Conservation (phyloP, 2,113 vertebrate species). For the Mustela lutreola region DNA sequence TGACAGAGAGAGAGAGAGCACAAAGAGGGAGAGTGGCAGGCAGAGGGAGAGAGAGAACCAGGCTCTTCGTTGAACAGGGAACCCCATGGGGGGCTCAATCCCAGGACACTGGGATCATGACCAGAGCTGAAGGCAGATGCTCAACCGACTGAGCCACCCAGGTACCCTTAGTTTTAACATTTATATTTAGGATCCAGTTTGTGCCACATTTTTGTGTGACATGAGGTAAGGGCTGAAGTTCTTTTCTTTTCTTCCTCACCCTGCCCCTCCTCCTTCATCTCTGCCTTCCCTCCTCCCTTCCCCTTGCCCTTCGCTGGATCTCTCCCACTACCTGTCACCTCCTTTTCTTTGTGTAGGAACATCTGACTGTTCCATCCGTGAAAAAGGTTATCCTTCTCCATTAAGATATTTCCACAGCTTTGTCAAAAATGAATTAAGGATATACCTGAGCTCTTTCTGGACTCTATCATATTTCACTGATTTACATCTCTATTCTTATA, state of each 20-base stretch:
- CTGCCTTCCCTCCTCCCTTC: background rate
- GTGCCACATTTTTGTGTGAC: background rate
- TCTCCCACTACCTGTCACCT: background rate
- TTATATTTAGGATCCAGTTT: background rate
- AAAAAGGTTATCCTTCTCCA: background rate
- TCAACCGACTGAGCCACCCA: too few species aligned
- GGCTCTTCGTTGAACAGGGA: too few species aligned
- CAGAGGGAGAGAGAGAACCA: too few species aligned
- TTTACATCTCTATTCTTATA: background rate
- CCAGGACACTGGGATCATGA: too few species aligned
- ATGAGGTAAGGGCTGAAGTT: background rate
- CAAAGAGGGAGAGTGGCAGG: too few species aligned
- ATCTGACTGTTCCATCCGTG: background rate
- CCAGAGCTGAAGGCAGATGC: too few species aligned
- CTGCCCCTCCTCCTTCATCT: background rate
- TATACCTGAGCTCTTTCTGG: background rate
- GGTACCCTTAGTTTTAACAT: too few species aligned
- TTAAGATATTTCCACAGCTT: background rate
- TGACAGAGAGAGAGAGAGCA: too few species aligned
- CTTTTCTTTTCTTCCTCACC: background rate
- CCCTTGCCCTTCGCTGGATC: background rate
- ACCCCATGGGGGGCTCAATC: too few species aligned
- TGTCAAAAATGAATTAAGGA: background rate
- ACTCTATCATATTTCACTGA: background rate
- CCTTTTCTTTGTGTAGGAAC: background rate